Evolutionary conservation across 2,113 vertebrate genomes (phyloP).

Genomic region (Cromileptes altivelis): DNA sequence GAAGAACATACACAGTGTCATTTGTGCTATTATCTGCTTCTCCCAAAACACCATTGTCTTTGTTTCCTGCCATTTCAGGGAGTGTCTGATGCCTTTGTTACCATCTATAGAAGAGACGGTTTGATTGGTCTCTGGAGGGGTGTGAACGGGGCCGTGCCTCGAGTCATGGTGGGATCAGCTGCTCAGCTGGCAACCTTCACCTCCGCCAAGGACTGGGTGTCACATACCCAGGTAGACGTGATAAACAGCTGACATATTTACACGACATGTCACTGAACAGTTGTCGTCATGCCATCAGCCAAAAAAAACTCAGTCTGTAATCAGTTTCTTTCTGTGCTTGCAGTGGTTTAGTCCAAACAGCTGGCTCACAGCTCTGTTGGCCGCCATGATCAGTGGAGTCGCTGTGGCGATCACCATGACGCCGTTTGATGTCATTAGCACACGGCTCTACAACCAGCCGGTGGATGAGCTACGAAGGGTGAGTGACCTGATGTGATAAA

Average conservation of each 20-base stretch:
- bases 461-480: conserved; percentile 89
- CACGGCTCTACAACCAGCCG: conserved; percentile 96
- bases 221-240: conserved; percentile 77
- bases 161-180: conserved; percentile 94
- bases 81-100: conserved; percentile 86
- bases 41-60: background rate
- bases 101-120: conserved; percentile 92
- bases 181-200: conserved; percentile 93
- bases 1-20: background rate
- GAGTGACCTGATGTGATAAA: conserved; percentile 53
- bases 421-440: conserved; percentile 95
- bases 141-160: conserved; percentile 91
- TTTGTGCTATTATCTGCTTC: background rate
- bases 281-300: background rate
- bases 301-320: background rate
- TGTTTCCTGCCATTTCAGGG: conserved; percentile 80
- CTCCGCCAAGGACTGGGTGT: conserved; percentile 92
- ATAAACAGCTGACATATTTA: conserved; percentile 8
- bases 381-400: conserved; percentile 92
- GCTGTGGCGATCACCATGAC: conserved; percentile 92
- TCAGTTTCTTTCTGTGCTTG: conserved; percentile 5
- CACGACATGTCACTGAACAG: background rate
- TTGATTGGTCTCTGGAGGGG: conserved; percentile 92
- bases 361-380: conserved; percentile 89
- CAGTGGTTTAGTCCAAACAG: conserved; percentile 91